These are phyloP conservation scores for Oligia latruncula DNA, from an alignment of 2,888 invertebrate genomes.

Conservation along the genomic window DNA sequence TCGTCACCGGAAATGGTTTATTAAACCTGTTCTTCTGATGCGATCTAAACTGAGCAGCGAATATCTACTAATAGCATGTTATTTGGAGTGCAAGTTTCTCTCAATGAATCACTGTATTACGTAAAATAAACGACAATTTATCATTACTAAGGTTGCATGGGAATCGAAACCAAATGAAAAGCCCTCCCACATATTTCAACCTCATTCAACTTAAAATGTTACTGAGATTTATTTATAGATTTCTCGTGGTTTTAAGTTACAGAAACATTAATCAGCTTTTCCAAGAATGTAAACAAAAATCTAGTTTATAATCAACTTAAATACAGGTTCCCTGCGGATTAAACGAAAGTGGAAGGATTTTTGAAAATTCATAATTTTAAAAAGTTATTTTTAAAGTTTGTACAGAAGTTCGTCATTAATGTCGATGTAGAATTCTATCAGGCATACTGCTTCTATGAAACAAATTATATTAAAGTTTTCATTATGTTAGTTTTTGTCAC, in stretches of 20 bases:
- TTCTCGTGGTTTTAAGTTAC: conserved; percentile 9
- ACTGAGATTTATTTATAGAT: not conserved
- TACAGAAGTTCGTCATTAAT: not conserved
- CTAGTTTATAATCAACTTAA: not conserved
- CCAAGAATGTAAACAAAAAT: not conserved
- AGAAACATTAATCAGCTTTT: not conserved
- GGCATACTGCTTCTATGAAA: not conserved
- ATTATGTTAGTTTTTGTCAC: not conserved
- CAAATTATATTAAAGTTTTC: not conserved
- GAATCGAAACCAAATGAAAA: conserved; percentile 39
- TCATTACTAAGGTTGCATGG: conserved; percentile 40
- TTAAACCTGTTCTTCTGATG: conserved; percentile 4
- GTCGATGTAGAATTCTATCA: not conserved
- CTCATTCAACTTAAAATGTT: conserved; percentile 36
- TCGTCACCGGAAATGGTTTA: not conserved
- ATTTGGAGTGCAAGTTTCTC: conserved; percentile 51
- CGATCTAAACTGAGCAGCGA: not conserved
- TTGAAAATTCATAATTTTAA: not conserved
- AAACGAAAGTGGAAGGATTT: not conserved
- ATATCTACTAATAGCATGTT: not conserved
- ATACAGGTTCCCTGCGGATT: not conserved
- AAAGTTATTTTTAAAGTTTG: not conserved
- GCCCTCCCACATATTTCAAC: conserved; percentile 34
- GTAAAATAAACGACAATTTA: conserved; percentile 48
- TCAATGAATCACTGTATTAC: conserved; percentile 57